Evolutionary conservation across 2,797 vertebrate genomes (phyloP).

Genomic region (Pipistrellus kuhlii): DNA sequence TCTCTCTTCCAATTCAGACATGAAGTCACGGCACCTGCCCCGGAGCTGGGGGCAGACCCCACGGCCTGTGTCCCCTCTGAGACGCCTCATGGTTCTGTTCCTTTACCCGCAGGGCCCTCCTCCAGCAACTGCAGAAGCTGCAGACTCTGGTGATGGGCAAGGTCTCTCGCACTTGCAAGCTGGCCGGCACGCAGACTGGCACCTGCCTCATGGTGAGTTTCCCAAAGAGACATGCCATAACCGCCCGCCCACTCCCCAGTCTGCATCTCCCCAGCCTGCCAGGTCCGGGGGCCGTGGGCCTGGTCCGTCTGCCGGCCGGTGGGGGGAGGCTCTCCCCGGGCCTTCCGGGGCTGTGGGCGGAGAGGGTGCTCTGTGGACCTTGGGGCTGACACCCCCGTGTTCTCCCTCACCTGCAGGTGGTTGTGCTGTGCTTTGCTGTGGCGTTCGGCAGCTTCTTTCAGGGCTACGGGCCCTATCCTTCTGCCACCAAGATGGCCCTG

Average conservation of each 20-base stretch:
- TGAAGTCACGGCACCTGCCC: accelerated
- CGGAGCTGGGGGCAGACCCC: background rate
- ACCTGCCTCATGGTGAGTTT: slow-evolving; percentile 97
- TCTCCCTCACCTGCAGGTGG: slow-evolving; percentile 88
- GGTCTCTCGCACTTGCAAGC: slow-evolving; percentile 94
- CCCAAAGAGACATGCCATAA: accelerated
- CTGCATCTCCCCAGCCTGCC: background rate
- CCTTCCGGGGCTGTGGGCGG: too few relatives aligned
- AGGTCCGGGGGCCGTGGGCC: accelerated
- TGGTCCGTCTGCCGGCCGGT: accelerated
- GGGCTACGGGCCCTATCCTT: slow-evolving; percentile 91
- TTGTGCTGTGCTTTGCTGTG: slow-evolving; percentile 95
- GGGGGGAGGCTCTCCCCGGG: slow-evolving; percentile 79
- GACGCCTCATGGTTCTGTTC: background rate
- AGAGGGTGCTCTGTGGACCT: background rate
- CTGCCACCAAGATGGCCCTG: slow-evolving; percentile 90
- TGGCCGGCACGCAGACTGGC: slow-evolving; percentile 96
- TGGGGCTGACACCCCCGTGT: background rate
- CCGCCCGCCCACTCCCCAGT: accelerated
- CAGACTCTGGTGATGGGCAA: slow-evolving; percentile 95
- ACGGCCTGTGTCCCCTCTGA: background rate
- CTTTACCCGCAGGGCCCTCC: slow-evolving; percentile 91
- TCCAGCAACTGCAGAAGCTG: slow-evolving; percentile 97
- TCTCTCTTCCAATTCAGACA: background rate
- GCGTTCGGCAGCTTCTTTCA: slow-evolving; percentile 96